Evolutionary conservation across 30 jellyfish, hydroid and myxozoan genomes (phyloP).

Genomic region (Hydra vulgaris): DNA sequence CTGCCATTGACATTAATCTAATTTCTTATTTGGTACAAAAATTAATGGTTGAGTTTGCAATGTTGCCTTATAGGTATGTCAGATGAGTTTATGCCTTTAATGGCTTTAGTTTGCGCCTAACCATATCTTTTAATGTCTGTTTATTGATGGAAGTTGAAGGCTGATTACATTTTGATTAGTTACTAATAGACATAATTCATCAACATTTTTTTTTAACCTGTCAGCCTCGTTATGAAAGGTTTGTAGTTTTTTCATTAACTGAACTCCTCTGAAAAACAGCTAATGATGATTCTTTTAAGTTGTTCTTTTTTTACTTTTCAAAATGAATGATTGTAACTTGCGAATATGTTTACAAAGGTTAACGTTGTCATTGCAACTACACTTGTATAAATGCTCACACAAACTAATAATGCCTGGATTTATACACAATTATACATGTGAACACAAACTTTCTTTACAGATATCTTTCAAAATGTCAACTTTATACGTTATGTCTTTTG

Average conservation of each 20-base stretch:
- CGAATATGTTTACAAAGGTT: too few relatives aligned
- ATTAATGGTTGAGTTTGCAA: neutral
- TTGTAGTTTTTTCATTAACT: neutral
- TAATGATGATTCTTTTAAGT: neutral
- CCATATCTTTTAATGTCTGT: neutral
- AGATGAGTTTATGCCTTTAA: neutral
- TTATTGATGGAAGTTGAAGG: neutral
- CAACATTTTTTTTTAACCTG: neutral
- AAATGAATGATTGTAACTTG: too few relatives aligned
- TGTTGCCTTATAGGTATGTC: neutral
- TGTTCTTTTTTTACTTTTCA: neutral
- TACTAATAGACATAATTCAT: neutral
- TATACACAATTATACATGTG: too few relatives aligned
- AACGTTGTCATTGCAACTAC: too few relatives aligned
- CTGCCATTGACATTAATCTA: neutral
- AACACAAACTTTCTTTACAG: too few relatives aligned
- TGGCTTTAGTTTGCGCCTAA: neutral
- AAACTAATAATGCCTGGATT: too few relatives aligned
- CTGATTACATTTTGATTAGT: neutral
- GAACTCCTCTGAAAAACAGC: neutral
- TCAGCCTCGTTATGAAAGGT: neutral
- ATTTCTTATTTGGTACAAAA: neutral
- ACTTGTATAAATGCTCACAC: too few relatives aligned
- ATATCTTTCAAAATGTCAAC: too few relatives aligned
- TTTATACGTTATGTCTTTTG: too few relatives aligned